Base-by-base conservation (phyloP, 2,113 vertebrate genomes). In the Brachyistius frenatus region DNA sequence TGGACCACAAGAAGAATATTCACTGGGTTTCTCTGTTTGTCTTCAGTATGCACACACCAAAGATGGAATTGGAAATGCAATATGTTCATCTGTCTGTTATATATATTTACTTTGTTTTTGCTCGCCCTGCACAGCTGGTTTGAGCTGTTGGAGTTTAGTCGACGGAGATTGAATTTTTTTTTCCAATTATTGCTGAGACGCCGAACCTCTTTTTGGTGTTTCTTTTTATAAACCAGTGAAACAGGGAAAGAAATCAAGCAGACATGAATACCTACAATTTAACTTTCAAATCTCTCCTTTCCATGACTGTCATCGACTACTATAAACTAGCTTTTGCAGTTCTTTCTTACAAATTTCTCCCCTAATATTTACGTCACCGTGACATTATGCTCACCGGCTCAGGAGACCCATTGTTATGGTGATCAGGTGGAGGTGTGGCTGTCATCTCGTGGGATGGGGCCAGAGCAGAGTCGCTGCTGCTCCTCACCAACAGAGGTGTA, bases 381-480 rank as follows among this genome's bases (percentile, higher is more conserved):
- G 4, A 11, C 41, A 44, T n/a, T 3, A 35, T 9, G 37, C 92
- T 88, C 58, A 93, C 92, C 67, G 6, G 56, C 14, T 89, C 85
- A 46, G 78, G 72, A 16, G 88, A 37, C 6, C 7, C 7, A 0
- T 1, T 11, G 9, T 46, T n/a, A 7, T 7, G 39, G 50, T 84
- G 55, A 5, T 61, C 77, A 32, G 67, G 68, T 50, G 80, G 41
- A 9, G 73, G 69, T 2, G 55, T 62, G 50, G 57, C 41, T 7
- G 7, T 57, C 1, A 0, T 41, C 33, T 74, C 74, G 7, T 33
- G 11, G 36, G 68, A 35, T 0, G 86, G 85, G 7, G 49, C 66
- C 64, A 93, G 15, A 0, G 57, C 88, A 0, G 92, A 85, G 82
- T 93, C 92, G 5, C 92, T 93, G 88, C 85, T 92, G 89, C 92